Conservation (phyloP, 1,140 invertebrate genomes). For the Ceratina calcarata region DNA sequence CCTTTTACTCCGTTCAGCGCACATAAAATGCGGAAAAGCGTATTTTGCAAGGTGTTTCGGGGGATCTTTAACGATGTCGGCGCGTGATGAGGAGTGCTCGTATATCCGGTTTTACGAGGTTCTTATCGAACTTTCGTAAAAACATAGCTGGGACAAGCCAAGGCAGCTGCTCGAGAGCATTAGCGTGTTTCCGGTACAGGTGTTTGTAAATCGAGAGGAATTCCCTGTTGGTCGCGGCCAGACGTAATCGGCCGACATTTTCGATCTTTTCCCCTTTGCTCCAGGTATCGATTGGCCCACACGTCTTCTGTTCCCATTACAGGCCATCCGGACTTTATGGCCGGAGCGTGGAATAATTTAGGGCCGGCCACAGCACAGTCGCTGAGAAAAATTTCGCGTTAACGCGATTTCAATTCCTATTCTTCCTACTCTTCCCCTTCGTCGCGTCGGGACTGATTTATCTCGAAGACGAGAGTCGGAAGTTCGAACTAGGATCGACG, state of each 20-base stretch:
- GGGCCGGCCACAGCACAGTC: neutral
- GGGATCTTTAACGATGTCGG: slow-evolving; percentile 11
- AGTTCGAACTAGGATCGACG: no score
- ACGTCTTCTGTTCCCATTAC: slow-evolving; percentile 20
- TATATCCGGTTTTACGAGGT: slow-evolving; percentile 68
- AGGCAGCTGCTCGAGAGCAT: neutral
- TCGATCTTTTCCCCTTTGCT: slow-evolving; percentile 12
- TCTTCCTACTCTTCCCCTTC: neutral
- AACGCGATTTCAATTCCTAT: slow-evolving; percentile 28
- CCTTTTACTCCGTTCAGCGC: neutral
- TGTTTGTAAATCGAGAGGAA: slow-evolving; percentile 48
- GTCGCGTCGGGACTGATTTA: slow-evolving; percentile 2
- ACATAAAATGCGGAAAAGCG: neutral
- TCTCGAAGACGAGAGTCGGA: neutral
- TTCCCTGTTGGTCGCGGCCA: slow-evolving; percentile 23
- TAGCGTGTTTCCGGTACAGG: slow-evolving; percentile 26
- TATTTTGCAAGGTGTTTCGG: neutral
- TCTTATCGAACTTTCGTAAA: slow-evolving; percentile 58
- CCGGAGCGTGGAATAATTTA: slow-evolving; percentile 52
- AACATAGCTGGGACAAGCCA: slow-evolving; percentile 57
- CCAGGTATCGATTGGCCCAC: slow-evolving; percentile 32
- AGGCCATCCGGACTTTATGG: neutral
- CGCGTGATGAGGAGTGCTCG: slow-evolving; percentile 38
- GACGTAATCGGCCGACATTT: slow-evolving; percentile 32
- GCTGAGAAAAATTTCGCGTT: neutral